Percentiles rank a stretch among this genome's conserved stretches.
Conservation (phyloP, 2,797 vertebrate genomes). For the Ctenopoma multispine region DNA sequence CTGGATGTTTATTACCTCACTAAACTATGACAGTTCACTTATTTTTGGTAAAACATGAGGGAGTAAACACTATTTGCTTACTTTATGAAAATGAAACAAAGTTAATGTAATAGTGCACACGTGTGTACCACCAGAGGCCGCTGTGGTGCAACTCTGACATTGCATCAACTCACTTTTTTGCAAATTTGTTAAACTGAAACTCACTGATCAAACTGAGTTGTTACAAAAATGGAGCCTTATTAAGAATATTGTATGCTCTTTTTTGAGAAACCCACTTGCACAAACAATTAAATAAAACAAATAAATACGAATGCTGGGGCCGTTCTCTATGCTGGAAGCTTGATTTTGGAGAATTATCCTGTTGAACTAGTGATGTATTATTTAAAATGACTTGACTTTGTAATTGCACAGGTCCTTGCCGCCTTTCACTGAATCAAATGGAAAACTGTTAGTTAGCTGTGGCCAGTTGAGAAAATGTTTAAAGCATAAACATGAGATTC, state of each 20-base stretch:
- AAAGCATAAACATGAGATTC: conserved; percentile 2
- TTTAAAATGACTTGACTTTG: conserved; percentile 24
- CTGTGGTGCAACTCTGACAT: conserved; percentile 17
- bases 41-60: background rate
- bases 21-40: background rate
- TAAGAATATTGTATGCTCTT: background rate
- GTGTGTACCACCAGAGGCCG: conserved; percentile 51
- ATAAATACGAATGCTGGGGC: background rate
- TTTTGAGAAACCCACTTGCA: background rate
- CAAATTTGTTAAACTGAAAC: no score
- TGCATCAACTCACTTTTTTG: background rate
- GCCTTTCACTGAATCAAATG: conserved; percentile 4
- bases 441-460: conserved; percentile 11
- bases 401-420: conserved; percentile 1
- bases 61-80: background rate
- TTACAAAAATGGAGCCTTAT: no score
- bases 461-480: conserved; percentile 29
- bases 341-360: background rate
- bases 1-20: background rate
- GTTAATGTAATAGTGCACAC: background rate
- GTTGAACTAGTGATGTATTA: conserved; percentile 9
- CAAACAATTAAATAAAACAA: no score
- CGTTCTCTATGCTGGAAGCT: background rate
- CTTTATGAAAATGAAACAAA: background rate
- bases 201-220: no score